Base-by-base conservation (phyloP, 2,797 vertebrate genomes). In the Heteromormyrus szaboi region DNA sequence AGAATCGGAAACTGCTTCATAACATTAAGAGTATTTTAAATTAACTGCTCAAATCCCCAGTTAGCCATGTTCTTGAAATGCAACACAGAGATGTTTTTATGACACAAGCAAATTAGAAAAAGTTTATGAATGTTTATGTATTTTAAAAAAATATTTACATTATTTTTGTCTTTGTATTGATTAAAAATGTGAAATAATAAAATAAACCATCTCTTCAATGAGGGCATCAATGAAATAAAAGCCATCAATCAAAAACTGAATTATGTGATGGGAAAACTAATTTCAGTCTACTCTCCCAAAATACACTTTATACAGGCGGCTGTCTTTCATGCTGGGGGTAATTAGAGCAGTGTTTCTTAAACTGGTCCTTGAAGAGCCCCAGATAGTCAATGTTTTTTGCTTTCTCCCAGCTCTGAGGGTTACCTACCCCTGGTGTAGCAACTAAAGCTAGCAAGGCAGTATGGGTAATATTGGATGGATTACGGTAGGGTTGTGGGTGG, bases 131-230 rank as follows among this genome's bases (percentile, higher is more conserved):
- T 72, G 91, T 90, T 90, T 93, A 90, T 91, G 87, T 92, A 91
- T 86, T 85, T 65, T 91, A 94, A 94, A 95, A 91, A 89, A 92
- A 93, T 95, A 96, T 96, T 95, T 96, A 96, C 95, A 96, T 87
- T 87, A 53, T 87, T 89, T 90, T 93, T 92, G 72, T 90, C 85
- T 91, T 89, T 89, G 85, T 87, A 90, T 88, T 50, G 85, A 89
- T 87, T 87, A 88, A 81, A 14, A 51, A 22, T 88, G 89, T 14
- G 0, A 19, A 3, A 48, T 29, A 19, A 50, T 91, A 29, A 50
- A 9, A 79, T 11, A 56, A 62, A 19, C 8, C 37, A 25, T 12
- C 46, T 53, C 54, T 46, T 76, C 19, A 51, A 51, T 51, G 50
- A 51, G 12, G 12, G 50, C 3, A 53, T 53, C 14, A 53, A 17